phyloP scores from a whole-genome alignment of 2,888 invertebrate species.

The Dermolepida albohirtum region DNA sequence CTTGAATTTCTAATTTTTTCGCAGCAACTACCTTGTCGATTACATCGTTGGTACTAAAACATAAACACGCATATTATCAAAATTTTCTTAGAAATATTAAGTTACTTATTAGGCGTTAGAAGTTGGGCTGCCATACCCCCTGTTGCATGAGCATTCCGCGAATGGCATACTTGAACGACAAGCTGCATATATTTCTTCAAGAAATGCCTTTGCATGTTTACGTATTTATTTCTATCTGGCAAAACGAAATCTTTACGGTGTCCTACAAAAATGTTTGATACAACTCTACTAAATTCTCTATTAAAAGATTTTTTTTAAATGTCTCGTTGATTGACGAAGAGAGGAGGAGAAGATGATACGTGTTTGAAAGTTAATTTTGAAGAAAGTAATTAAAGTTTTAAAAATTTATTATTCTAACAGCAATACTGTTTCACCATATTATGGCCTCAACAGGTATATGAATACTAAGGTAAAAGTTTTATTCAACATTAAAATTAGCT shows the following conservation, averaged over 20 bases:
- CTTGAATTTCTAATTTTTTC: slow-evolving; percentile 70
- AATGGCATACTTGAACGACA: slow-evolving; percentile 71
- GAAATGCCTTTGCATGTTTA: slow-evolving; percentile 74
- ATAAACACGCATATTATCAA: not conserved
- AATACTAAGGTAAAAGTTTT: too few species aligned
- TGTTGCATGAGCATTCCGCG: slow-evolving; percentile 72
- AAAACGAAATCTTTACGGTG: slow-evolving; percentile 71
- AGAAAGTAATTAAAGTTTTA: too few species aligned
- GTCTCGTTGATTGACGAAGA: too few species aligned
- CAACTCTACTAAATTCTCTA: not conserved
- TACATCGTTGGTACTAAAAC: slow-evolving; percentile 63
- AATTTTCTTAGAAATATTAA: too few species aligned
- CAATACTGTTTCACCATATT: too few species aligned
- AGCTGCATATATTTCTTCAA: slow-evolving; percentile 73
- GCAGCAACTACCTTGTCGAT: slow-evolving; percentile 66
- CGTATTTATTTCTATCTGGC: slow-evolving; percentile 77
- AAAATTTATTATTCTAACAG: too few species aligned
- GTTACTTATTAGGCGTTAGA: slow-evolving; percentile 65
- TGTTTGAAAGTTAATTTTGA: too few species aligned
- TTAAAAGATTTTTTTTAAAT: too few species aligned
- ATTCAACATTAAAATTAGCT: too few species aligned
- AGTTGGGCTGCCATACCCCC: slow-evolving; percentile 78
- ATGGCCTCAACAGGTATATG: too few species aligned
- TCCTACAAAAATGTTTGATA: slow-evolving; percentile 59
- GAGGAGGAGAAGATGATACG: too few species aligned